Base-by-base conservation (phyloP, 2,113 vertebrate genomes). In the Cavia porcellus region DNA sequence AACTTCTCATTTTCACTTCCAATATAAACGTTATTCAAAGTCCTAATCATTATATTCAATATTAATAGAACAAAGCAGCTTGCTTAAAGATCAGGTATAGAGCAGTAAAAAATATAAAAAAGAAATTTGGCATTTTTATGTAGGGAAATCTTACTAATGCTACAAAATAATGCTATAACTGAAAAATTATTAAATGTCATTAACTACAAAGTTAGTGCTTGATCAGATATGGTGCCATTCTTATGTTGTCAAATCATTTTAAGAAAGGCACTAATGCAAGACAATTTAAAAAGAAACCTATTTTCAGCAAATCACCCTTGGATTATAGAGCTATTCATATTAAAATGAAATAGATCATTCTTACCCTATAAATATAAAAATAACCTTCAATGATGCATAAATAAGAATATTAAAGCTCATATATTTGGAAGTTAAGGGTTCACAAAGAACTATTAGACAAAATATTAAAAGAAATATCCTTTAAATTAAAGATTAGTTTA, bases 401-500 rank as follows among this genome's bases (percentile, higher is more conserved):
- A 32, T 7, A 90, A 35, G 38, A 50, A 22, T 88, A 86, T 30
- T 81, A 81, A 87, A 77, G 2, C 42, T 74, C 66, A 30, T 94
- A 30, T 94, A 35, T 62, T 77, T 89, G 32, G 6, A 14, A 50
- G 38, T 38, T 42, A 30, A 7, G 50, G 86, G 14, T 70, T 35
- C 24, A 1, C 20, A 94, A 79, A 19, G 10, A 74, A 74, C 45
- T 79, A 82, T 72, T 81, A 77, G n/a, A 42, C 1, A 91, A 28
- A 22, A 75, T 28, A 25, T 3, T 52, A n/a, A 85, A 85, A 61
- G 5, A 5, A 75, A 24, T 38, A 70, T 25, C 42, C 4, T 35
- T 85, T 38, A 83, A 79, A 64, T 82, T 77, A 97, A 52, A 95
- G 61, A 38, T 57, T 19, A 50, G 72, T 94, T 38, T 72, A 74